Evolutionary conservation across 2,888 invertebrate genomes (phyloP), one percentile per base, ranked within the genome.

Genomic region (Odontocolon sp.): DNA sequence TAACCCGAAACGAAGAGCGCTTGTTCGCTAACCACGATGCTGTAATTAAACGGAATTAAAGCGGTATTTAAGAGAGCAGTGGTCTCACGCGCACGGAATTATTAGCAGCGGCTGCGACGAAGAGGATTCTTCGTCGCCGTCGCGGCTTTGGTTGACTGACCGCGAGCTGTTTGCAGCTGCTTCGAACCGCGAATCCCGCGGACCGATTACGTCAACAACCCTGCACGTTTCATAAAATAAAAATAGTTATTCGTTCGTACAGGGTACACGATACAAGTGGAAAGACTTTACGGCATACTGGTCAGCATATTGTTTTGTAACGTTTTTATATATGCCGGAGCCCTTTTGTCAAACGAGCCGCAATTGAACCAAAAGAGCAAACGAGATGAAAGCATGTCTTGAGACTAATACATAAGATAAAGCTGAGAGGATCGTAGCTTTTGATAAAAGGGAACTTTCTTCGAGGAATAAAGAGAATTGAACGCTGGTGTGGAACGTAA

Each of bases 1-100:
- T 85, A 79, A 81, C 80, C 78, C 71, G 59, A 68, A 66, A 59
- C 74, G 74, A 74, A 71, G 57, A 63, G 63, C 56, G 26, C 47
- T 70, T 31, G 36, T 21, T 36, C 50, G 56, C 42, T 63, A 57
- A 68, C 40, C 26, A 42, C 71, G 57, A 68, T 63, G 56, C 50
- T 36, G 61, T 82, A 86, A 86, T 86, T 86, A 86, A 84, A 72
- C 80, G 79, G 73, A 86, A 86, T 86, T 85, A 84, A 83, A 74
- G 80, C 66, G 80, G 56, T 78, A 82, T 79, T 84, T 84, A 81
- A 83, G 78, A 64, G 73, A 68, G 71, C 61, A 57, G 78, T 76
- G 66, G 9, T 14, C 11, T 38, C 21, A 45, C 8, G 36, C 50
- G 11, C 52, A 28, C 33, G 36, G 28, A 64, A 45, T 67, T 63